These are phyloP conservation scores for Tapirus terrestris DNA, from an alignment of 2,113 vertebrate species.

Conservation along the genomic window DNA sequence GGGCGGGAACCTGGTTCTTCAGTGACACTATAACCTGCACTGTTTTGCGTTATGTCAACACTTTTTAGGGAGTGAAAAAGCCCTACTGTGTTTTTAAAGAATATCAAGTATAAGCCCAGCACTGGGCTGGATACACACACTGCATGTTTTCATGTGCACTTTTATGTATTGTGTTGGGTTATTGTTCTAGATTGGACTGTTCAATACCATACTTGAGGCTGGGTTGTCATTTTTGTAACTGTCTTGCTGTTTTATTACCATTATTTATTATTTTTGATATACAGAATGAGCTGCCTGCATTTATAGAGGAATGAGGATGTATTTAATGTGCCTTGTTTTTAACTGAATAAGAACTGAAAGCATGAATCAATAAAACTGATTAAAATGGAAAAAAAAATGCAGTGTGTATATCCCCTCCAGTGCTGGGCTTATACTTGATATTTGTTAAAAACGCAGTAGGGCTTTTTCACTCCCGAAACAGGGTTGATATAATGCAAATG, in stretches of 20 bases:
- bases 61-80: background rate
- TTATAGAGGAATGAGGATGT: conserved; percentile 95
- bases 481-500: background rate
- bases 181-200: conserved; percentile 85
- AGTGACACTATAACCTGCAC: background rate
- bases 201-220: conserved; percentile 88
- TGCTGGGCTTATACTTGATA: background rate
- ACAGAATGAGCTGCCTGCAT: conserved; percentile 93
- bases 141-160: conserved; percentile 62
- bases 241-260: conserved; percentile 93
- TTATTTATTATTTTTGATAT: conserved; percentile 96
- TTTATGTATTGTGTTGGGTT: conserved; percentile 60
- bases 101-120: background rate
- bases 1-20: background rate
- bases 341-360: conserved; percentile 91
- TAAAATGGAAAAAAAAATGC: conserved; percentile 80
- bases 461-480: background rate
- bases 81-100: conserved; percentile 33
- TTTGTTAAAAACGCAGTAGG: conserved; percentile 28
- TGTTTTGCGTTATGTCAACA: background rate
- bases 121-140: background rate
- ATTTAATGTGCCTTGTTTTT: conserved; percentile 95
- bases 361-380: conserved; percentile 94
- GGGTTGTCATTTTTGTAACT: conserved; percentile 93
- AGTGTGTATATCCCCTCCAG: background rate